These are phyloP conservation scores for Bombyx mandarina DNA, from an alignment of 1,140 invertebrate species.

Conservation along the genomic window DNA sequence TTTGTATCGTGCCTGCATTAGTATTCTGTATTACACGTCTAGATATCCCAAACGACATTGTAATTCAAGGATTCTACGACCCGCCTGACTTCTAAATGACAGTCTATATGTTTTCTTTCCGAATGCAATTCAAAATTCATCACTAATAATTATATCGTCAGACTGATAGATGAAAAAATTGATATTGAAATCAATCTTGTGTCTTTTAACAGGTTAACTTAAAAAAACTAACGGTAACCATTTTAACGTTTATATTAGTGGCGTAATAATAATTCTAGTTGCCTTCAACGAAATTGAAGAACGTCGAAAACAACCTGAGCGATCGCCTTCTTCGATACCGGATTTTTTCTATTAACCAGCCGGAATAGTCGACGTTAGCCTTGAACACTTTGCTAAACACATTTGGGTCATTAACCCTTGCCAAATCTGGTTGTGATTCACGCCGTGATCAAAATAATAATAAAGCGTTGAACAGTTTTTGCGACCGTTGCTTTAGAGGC, in stretches of 20 bases:
- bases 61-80: constrained; percentile 17
- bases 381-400: constrained; percentile 65
- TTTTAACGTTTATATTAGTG: constrained; percentile 24
- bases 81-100: constrained; percentile 9
- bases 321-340: constrained; percentile 41
- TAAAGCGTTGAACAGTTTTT: constrained; percentile 64
- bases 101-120: too few relatives aligned
- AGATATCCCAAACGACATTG: constrained; percentile 10
- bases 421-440: constrained; percentile 69
- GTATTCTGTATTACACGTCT: constrained; percentile 3
- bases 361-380: constrained; percentile 54
- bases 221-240: constrained; percentile 33
- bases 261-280: constrained; percentile 27
- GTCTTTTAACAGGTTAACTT: neutral
- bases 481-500: constrained; percentile 47
- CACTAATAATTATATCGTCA: too few relatives aligned
- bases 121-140: too few relatives aligned
- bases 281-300: constrained; percentile 19
- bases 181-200: too few relatives aligned
- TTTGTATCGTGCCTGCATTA: neutral
- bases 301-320: constrained; percentile 33
- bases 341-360: constrained; percentile 49
- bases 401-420: constrained; percentile 66
- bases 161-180: too few relatives aligned
- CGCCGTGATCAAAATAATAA: constrained; percentile 59